Evolutionary conservation across 1,140 invertebrate genomes (phyloP).

Genomic region (Leptoteleia sp.): DNA sequence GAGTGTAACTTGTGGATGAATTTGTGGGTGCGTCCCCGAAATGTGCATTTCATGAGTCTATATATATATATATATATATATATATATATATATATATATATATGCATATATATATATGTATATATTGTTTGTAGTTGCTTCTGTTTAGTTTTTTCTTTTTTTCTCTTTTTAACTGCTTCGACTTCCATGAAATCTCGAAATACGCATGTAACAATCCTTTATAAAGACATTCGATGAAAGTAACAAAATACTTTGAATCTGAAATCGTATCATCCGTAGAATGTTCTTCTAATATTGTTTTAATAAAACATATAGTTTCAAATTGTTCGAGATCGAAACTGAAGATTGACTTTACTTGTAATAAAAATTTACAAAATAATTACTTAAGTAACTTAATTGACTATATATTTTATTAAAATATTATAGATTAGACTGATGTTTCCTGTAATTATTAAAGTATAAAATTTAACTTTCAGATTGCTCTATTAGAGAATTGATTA

Average conservation of each 20-base stretch:
- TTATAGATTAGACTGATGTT: not conserved
- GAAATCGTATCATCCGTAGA: slow-evolving; percentile 15
- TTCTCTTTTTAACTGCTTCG: slow-evolving; percentile 17
- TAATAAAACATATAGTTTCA: slow-evolving; percentile 46
- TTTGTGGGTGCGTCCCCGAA: too few relatives aligned
- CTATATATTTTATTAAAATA: slow-evolving; percentile 45
- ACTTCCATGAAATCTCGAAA: slow-evolving; percentile 34
- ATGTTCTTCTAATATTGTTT: too few relatives aligned
- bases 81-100: too few relatives aligned
- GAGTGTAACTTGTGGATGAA: too few relatives aligned
- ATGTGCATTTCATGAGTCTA: too few relatives aligned
- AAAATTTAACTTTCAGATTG: slow-evolving; percentile 27
- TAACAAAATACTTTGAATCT: slow-evolving; percentile 35
- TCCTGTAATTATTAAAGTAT: slow-evolving; percentile 23
- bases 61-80: too few relatives aligned
- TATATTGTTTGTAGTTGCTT: too few relatives aligned
- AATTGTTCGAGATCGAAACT: slow-evolving; percentile 20
- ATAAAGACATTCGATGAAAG: slow-evolving; percentile 42
- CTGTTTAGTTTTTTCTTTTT: too few relatives aligned
- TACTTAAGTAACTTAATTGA: not conserved
- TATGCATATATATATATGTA: too few relatives aligned
- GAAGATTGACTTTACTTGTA: not conserved
- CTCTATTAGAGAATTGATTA: not conserved
- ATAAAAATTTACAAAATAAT: slow-evolving; percentile 18
- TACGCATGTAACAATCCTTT: slow-evolving; percentile 31